Evolutionary conservation across 2,888 invertebrate species (phyloP).

Genomic region (Orthonevra nobilis): DNA sequence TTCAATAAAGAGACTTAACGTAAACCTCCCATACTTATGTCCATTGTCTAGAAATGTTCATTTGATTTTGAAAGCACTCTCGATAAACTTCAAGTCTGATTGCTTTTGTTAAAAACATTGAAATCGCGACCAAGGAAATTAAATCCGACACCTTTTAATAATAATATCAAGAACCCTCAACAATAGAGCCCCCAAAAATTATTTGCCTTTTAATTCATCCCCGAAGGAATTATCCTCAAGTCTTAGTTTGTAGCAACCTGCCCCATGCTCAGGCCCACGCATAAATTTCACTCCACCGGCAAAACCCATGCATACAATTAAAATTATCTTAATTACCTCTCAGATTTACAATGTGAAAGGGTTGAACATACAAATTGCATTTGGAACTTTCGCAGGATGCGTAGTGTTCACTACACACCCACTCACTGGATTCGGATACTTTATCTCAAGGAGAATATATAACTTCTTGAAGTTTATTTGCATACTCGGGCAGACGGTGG

Average conservation of each 20-base stretch:
- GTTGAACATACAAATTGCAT: slow-evolving; percentile 69
- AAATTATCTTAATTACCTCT: slow-evolving; percentile 70
- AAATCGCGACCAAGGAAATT: background rate
- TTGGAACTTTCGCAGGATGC: slow-evolving; percentile 59
- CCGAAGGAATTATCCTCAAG: slow-evolving; percentile 4
- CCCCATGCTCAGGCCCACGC: slow-evolving; percentile 6
- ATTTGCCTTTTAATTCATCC: background rate
- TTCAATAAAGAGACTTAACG: too few relatives aligned
- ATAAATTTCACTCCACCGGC: slow-evolving; percentile 47
- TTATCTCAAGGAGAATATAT: slow-evolving; percentile 68
- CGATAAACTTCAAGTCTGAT: too few relatives aligned
- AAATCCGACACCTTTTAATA: slow-evolving; percentile 15
- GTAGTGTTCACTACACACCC: slow-evolving; percentile 54
- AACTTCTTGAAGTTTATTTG: slow-evolving; percentile 63
- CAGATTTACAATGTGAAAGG: slow-evolving; percentile 68
- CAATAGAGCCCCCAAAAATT: background rate
- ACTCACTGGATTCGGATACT: slow-evolving; percentile 42
- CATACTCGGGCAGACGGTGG: slow-evolving; percentile 37
- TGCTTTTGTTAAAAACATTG: too few relatives aligned
- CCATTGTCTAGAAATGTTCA: too few relatives aligned
- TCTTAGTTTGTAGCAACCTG: slow-evolving; percentile 34
- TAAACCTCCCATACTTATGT: too few relatives aligned
- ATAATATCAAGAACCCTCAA: background rate
- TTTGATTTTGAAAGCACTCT: too few relatives aligned
- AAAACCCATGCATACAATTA: slow-evolving; percentile 68